Conservation (phyloP, 2,113 vertebrate genomes). For the Hyaena hyaena region DNA sequence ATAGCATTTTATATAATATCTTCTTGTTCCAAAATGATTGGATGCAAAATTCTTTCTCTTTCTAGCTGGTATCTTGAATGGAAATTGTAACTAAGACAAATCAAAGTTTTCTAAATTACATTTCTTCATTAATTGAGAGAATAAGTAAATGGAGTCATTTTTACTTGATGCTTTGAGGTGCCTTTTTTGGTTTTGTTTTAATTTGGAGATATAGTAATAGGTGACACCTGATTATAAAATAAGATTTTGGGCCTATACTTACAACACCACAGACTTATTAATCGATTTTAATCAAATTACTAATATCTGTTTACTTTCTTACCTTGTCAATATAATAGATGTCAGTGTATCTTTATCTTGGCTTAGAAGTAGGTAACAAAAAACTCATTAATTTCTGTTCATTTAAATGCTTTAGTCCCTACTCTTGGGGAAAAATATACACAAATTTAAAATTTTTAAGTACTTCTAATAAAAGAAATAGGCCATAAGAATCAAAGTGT, state of each 20-base stretch:
- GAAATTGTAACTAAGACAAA: slow-evolving; percentile 40
- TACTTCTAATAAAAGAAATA: not conserved
- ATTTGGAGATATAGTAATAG: not conserved
- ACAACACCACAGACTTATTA: not conserved
- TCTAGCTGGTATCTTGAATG: slow-evolving; percentile 16
- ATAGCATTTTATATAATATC: not conserved
- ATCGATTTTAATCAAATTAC: not conserved
- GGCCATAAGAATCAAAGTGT: not conserved
- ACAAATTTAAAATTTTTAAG: not conserved
- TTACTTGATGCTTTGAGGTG: slow-evolving; percentile 5
- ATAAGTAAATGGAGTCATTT: not conserved
- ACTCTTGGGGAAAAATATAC: not conserved
- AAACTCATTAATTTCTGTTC: not conserved
- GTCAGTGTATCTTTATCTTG: not conserved
- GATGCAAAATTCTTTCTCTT: slow-evolving; percentile 36
- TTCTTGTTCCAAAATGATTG: slow-evolving; percentile 10
- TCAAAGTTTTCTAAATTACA: not conserved
- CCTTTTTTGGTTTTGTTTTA: not conserved
- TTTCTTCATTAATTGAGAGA: not conserved
- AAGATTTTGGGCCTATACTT: not conserved
- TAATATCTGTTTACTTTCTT: not conserved
- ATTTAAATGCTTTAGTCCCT: not conserved
- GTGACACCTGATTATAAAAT: not conserved
- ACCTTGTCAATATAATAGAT: not conserved
- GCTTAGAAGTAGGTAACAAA: not conserved